Evolutionary conservation across 2,113 vertebrate species (phyloP).

Genomic region (Pseudorhombus dupliciocellatus): DNA sequence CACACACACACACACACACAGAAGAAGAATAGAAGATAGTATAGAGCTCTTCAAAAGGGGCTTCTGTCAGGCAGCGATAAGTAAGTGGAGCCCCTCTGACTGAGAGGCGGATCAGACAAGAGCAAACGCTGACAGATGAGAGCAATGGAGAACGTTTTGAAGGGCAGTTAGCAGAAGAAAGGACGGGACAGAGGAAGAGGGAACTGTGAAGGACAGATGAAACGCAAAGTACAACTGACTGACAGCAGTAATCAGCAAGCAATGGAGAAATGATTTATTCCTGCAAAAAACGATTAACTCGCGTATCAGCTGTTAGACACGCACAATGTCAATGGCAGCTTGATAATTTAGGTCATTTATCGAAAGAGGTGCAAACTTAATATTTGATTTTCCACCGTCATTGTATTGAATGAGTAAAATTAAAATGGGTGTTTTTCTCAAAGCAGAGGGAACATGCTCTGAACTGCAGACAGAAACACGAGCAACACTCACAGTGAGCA

Average conservation of each 20-base stretch:
- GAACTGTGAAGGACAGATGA: neutral
- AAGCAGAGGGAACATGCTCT: too few species aligned
- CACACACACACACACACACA: neutral
- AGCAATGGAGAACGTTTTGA: slow-evolving; percentile 44
- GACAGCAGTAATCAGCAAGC: slow-evolving; percentile 1
- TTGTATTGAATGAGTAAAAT: neutral
- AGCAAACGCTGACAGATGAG: slow-evolving; percentile 59
- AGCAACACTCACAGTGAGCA: too few species aligned
- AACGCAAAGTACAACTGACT: slow-evolving; percentile 1
- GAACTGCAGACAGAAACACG: too few species aligned
- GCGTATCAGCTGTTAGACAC: neutral
- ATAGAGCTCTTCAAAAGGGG: slow-evolving; percentile 43
- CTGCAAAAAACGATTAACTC: neutral
- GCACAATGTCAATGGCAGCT: neutral
- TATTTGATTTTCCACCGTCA: neutral
- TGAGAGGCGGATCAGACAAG: slow-evolving; percentile 43
- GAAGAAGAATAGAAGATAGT: slow-evolving; percentile 26
- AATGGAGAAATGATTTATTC: neutral
- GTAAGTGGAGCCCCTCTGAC: slow-evolving; percentile 56
- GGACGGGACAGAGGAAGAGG: neutral
- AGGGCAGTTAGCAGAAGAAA: slow-evolving; percentile 22
- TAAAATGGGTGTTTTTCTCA: neutral
- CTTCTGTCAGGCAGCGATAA: slow-evolving; percentile 63
- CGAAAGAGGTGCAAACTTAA: neutral
- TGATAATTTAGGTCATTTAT: neutral